Evolutionary conservation across 2,113 vertebrate genomes (phyloP).

Genomic region (Delphinus delphis): DNA sequence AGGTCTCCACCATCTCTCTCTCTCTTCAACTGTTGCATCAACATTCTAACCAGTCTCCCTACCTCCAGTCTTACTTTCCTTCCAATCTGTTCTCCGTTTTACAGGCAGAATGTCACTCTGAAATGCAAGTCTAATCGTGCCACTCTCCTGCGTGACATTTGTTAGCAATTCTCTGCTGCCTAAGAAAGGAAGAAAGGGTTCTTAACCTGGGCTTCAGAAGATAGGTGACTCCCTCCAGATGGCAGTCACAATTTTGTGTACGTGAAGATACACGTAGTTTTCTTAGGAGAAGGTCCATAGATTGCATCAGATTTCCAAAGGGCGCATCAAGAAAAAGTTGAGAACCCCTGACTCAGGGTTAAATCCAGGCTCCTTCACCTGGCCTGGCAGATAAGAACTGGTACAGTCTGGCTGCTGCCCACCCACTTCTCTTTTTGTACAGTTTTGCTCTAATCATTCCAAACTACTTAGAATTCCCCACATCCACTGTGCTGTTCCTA

Average conservation of each 20-base stretch:
- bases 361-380: background rate
- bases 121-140: background rate
- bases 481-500: background rate
- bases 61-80: background rate
- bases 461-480: background rate
- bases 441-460: background rate
- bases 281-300: background rate
- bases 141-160: background rate
- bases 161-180: background rate
- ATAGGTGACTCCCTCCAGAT: background rate
- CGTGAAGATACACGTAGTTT: background rate
- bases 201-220: background rate
- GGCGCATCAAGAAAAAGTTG: background rate
- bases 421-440: background rate
- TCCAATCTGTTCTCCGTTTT: background rate
- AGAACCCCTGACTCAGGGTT: background rate
- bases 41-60: background rate
- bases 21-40: background rate
- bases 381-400: background rate
- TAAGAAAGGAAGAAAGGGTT: background rate
- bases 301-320: background rate
- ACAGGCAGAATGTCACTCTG: background rate
- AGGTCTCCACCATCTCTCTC: background rate
- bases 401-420: rapidly evolving
- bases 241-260: background rate